Evolutionary conservation across 2,113 vertebrate species (phyloP).

Genomic region (Amphiprion ocellaris): DNA sequence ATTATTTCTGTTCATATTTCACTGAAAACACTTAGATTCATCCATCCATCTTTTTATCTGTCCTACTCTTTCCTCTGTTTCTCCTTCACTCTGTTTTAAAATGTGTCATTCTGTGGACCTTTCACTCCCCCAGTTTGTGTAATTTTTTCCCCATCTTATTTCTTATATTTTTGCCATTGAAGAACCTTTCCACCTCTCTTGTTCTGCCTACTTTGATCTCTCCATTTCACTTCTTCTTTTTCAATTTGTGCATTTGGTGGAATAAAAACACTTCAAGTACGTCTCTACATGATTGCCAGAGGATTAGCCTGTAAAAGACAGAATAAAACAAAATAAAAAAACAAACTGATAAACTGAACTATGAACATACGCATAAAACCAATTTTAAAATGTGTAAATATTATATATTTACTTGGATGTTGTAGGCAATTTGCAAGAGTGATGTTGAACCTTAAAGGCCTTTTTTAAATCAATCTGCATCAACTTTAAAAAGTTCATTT

Average conservation of each 20-base stretch:
- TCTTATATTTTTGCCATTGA: not conserved
- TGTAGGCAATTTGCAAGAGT: not conserved
- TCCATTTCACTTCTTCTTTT: not conserved
- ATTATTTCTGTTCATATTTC: slow-evolving; percentile 84
- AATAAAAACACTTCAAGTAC: too few species aligned
- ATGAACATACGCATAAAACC: too few species aligned
- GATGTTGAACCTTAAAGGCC: not conserved
- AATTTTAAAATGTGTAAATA: too few species aligned
- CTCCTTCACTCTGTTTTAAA: slow-evolving; percentile 47
- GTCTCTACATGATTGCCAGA: too few species aligned
- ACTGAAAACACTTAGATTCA: slow-evolving; percentile 78
- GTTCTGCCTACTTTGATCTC: slow-evolving; percentile 2
- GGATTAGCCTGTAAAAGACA: too few species aligned
- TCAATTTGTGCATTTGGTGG: too few species aligned
- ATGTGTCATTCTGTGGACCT: slow-evolving; percentile 4
- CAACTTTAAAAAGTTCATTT: not conserved
- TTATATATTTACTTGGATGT: not conserved
- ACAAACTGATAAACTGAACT: too few species aligned
- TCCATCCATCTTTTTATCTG: slow-evolving; percentile 73
- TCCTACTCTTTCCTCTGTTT: slow-evolving; percentile 48
- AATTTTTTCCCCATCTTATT: not conserved
- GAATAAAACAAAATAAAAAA: too few species aligned
- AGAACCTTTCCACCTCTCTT: not conserved
- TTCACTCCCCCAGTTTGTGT: slow-evolving; percentile 15
- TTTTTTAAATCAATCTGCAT: not conserved